These are phyloP conservation scores for Emydura subglobosa DNA, from an alignment of 2,113 vertebrate genomes.

Conservation along the genomic window DNA sequence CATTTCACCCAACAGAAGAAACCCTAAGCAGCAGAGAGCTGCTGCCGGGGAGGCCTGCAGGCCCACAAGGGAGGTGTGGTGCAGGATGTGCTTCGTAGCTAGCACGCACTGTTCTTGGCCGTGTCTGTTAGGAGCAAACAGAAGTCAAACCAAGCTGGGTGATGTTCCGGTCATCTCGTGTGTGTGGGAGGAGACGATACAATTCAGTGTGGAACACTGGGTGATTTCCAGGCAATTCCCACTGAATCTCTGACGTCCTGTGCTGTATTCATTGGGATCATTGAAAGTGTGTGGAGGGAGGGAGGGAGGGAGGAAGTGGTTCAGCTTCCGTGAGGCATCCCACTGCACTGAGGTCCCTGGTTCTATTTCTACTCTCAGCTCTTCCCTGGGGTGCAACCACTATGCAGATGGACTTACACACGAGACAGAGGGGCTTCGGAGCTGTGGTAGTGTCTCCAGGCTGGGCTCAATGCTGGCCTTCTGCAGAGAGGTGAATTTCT, in stretches of 20 bases:
- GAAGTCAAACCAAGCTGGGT: neutral
- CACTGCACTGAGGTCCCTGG: neutral
- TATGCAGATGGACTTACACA: neutral
- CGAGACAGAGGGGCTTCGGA: neutral
- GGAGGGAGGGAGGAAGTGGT: neutral
- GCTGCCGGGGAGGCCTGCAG: neutral
- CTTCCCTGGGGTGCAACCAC: neutral
- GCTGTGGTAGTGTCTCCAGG: fast-evolving
- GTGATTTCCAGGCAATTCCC: neutral
- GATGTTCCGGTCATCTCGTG: neutral
- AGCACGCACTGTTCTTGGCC: neutral
- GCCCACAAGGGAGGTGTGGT: neutral
- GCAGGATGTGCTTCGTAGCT: neutral
- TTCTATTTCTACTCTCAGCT: neutral
- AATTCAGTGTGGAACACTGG: neutral
- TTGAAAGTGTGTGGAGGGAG: too few species aligned
- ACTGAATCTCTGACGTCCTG: neutral
- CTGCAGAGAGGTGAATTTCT: fast-evolving
- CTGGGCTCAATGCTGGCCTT: neutral
- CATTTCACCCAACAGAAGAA: neutral
- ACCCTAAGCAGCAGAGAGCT: neutral
- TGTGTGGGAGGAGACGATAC: neutral
- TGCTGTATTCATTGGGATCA: neutral
- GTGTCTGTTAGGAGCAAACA: neutral
- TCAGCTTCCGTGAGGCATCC: neutral